These are phyloP conservation scores for Yponomeuta cagnagella DNA, from an alignment of 2,888 invertebrate species.

Conservation along the genomic window DNA sequence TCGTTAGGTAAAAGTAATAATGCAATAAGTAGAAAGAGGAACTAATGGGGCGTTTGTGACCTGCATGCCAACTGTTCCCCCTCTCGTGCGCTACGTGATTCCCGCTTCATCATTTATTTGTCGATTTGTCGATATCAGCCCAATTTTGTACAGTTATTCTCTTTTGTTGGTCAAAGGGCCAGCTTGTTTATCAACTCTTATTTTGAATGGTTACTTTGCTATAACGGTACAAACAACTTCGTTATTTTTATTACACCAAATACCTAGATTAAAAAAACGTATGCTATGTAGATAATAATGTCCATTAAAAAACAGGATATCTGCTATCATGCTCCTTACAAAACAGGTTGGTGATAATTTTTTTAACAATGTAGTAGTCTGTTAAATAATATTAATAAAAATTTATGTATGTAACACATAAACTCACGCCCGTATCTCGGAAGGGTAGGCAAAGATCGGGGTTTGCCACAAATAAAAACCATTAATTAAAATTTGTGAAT, in stretches of 20 bases:
- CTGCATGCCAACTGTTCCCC: slow-evolving; percentile 30
- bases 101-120: slow-evolving; percentile 13
- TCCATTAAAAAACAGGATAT: too few relatives aligned
- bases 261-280: not conserved
- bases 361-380: too few relatives aligned
- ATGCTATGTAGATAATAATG: too few relatives aligned
- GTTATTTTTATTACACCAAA: not conserved
- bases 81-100: slow-evolving; percentile 35
- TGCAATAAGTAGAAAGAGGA: slow-evolving; percentile 16
- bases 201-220: not conserved
- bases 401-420: too few relatives aligned
- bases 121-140: not conserved
- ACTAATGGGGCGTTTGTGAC: slow-evolving; percentile 27
- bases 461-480: not conserved
- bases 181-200: not conserved
- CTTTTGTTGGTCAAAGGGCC: not conserved
- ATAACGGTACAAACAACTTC: not conserved
- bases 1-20: slow-evolving; percentile 9
- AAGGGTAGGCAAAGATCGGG: too few relatives aligned
- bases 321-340: too few relatives aligned
- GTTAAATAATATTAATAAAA: too few relatives aligned
- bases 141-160: not conserved
- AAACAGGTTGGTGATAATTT: too few relatives aligned
- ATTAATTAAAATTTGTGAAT: not conserved
- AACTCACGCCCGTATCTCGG: too few relatives aligned